Base-by-base conservation (phyloP, 2,888 invertebrate species). In the Lasioglossum leucozonium region DNA sequence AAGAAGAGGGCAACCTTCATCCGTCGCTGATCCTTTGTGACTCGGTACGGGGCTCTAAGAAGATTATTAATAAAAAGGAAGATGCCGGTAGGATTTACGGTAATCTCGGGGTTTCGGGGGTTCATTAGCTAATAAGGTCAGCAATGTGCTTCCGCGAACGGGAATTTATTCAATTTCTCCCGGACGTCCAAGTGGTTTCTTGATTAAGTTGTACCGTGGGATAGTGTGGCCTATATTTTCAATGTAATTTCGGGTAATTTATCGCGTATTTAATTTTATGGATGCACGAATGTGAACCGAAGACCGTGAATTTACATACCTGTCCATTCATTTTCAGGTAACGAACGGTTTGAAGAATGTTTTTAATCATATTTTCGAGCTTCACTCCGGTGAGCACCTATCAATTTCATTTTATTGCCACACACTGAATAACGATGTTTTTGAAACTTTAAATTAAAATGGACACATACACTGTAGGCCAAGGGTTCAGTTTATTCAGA, bases 81-180 rank as follows among this genome's bases (percentile, higher is more conserved):
- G 47, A 44, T 22, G 37, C 26, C n/a, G 69, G 69, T 69, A 5
- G 40, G 40, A 69, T 40, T 69, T 40, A 37, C n/a, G 40, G 40
- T 69, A 69, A 69, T 69, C 69, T 69, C 37, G n/a, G 69, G 40
- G 4, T 69, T 69, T 69, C 40, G 37, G 67, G 67, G n/a, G 40
- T 40, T 69, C 40, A 40, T 37, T 69, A 40, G 37, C 40, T 69
- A 69, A 69, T 69, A 69, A 37, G 69, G 69, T 69, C 69, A 40
- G 71, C 34, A 4, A 69, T n/a, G 37, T 22, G n/a, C 40, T 69
- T 10, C n/a, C 69, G 5, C 69, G n/a, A 11, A 10, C 6, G 34
- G 34, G 40, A 69, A 69, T 69, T 69, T 69, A 69, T 69, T 37
- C 40, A 22, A 69, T 37, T 69, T 40, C 22, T 22, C n/a, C n/a